Base-by-base conservation (phyloP, 2,888 invertebrate genomes). In the Epistrophella euchroma region DNA sequence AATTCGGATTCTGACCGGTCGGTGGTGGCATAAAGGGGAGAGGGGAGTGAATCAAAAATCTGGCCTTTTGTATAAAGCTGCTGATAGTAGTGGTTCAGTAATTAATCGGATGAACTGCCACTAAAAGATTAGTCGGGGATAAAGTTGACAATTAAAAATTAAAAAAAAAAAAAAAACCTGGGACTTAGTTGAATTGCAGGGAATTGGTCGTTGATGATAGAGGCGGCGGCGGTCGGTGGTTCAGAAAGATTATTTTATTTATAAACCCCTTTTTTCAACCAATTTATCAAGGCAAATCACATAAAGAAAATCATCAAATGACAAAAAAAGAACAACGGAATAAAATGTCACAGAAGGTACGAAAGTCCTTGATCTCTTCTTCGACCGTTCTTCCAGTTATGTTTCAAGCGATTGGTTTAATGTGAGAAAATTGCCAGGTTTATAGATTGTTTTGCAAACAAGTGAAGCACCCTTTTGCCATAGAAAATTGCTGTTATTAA, bases 101-200 rank as follows among this genome's bases (percentile, higher is more conserved):
- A 85, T 76, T 80, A 80, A 85, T 76, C 76, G 75, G 80, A 85
- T 85, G 76, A 85, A 72, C 66, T 72, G 80, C 66, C 40, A 56
- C 58, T 47, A 32, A 35, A 62, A 43, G 71, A 77, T 71, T 71
- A 71, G 40, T 71, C 71, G 19, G 55, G 71, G 77, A 62, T 71
- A 62, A 71, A 77, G 52, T 62, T 43, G 62, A 71, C 77, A 62
- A 71, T 77, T 77, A 71, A 28, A 58, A 58, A 58, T 22, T 22
- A 22, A 32, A 56, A 62, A 64, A 58, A 58, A 58, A 37, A 22
- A 28, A 28, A 28, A 28, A 56, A 62, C 45, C 45, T 0, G 13
- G 32, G 32, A 22, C 47, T 47, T 47, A 19, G 32, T 45, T 45
- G 17, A 45, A 64, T 62, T 43, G 58, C 37, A 25, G 28, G 15